Base-by-base conservation (phyloP, 1,140 invertebrate species). In the Brachionus paranguensis region DNA sequence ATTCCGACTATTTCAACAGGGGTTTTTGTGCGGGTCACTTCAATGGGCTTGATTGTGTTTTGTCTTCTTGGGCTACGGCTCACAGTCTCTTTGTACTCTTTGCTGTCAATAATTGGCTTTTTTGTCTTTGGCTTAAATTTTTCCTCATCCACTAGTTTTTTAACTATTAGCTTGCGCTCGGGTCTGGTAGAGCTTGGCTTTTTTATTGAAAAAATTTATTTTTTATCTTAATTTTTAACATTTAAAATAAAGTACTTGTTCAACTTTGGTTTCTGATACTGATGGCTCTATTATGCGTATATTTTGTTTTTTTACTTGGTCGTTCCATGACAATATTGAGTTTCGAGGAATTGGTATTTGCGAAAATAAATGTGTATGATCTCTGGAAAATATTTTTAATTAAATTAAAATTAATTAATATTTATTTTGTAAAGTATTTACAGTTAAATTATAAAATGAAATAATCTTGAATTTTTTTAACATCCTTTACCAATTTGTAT, bases 301-400 rank as follows among this genome's bases (percentile, higher is more conserved):
- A 76, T 76, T 50, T 12, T 76, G 20, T 50, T 76, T 76, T 20
- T 76, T 20, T 24, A 76, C 72, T 53, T 76, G 72, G 50, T 76
- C 72, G 2, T 76, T 76, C 72, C 72, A 76, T 1, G 72, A 76
- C 27, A 76, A 37, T 27, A 76, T 76, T 6, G 72, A 76, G 27
- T 76, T 76, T n/a, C 72, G n/a, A 14, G 72, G 72, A 50, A 76
- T 76, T 27, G 43, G 72, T 27, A 76, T 50, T 24, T 76, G 37
- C 10, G 43, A 50, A 76, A 76, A 76, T 12, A 76, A n/a, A 37
- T 24, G 11, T 4, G 41, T n/a, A 50, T 47, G 47, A 14, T 50
- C 41, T 50, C 72, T 76, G 7, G 45, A 45, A 72, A 72, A 72
- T 72, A 72, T 29, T 29, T 24, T 24, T 24, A 24, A 24, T 29